Conservation (phyloP, 64 coral and sea anemone genomes). For the Platygyra sinensis region DNA sequence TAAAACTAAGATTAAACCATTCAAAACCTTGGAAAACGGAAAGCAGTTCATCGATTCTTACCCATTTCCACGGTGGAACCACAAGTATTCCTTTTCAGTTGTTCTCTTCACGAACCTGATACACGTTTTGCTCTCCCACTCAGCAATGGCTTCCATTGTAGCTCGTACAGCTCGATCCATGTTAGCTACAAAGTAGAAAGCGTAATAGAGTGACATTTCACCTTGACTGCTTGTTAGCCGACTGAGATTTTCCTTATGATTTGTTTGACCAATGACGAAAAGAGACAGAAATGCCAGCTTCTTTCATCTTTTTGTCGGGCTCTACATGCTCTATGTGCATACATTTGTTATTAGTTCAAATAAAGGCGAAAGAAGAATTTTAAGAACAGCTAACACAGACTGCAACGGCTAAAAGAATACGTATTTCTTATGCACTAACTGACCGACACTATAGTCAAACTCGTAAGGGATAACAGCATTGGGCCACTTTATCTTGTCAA, state of each 20-base stretch:
- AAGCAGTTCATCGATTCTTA: background rate
- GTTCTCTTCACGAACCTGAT: slow-evolving; percentile 77
- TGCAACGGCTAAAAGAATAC: no score
- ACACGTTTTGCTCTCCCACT: slow-evolving; percentile 87
- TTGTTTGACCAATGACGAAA: no score
- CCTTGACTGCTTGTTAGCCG: no score
- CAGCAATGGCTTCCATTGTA: slow-evolving; percentile 79
- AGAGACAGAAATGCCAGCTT: no score
- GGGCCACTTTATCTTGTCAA: slow-evolving; percentile 79
- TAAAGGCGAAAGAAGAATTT: no score
- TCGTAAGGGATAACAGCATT: slow-evolving; percentile 83
- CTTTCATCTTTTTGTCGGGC: no score
- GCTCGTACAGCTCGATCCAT: slow-evolving; percentile 68
- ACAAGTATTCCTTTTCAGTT: slow-evolving; percentile 79
- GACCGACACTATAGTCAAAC: slow-evolving; percentile 88
- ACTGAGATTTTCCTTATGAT: no score
- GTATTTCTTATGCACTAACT: slow-evolving; percentile 18
- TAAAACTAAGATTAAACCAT: no score
- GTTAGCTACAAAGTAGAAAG: slow-evolving; percentile 45
- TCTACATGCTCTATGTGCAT: no score
- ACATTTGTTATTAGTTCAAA: no score
- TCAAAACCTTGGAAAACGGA: background rate
- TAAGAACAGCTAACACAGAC: no score
- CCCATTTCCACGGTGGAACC: slow-evolving; percentile 84
- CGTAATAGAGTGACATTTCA: no score